phyloP scores from a whole-genome alignment of 1,140 invertebrate genomes.

The Penaeus chinensis region DNA sequence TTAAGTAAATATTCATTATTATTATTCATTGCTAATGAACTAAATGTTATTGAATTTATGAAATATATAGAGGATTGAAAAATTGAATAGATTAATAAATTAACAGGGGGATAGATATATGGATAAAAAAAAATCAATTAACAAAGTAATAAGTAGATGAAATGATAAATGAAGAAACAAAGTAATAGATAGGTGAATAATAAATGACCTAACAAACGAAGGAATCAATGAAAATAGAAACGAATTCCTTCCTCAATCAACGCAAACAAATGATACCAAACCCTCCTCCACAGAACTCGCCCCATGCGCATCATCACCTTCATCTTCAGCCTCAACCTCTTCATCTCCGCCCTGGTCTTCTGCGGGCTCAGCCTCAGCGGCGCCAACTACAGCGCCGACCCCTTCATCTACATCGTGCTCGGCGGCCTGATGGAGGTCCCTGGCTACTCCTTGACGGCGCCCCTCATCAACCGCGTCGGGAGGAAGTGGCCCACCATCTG shows the following conservation, averaged over 20 bases:
- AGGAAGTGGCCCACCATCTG: conserved; percentile 22
- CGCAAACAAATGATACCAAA: not conserved
- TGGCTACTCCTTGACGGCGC: conserved; percentile 41
- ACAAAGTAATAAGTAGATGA: no score
- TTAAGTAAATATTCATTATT: no score
- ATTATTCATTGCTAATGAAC: no score
- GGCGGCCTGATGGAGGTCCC: conserved; percentile 55
- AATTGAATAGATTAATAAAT: no score
- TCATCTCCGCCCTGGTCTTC: conserved; percentile 50
- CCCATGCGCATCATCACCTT: conserved; percentile 37
- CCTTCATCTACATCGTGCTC: conserved; percentile 58
- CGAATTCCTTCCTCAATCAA: not conserved
- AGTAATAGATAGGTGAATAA: no score
- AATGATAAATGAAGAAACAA: no score
- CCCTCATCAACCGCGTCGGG: conserved; percentile 46
- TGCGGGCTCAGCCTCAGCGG: conserved; percentile 53
- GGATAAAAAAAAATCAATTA: no score
- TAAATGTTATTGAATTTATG: no score
- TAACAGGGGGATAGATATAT: no score
- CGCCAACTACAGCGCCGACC: conserved; percentile 46
- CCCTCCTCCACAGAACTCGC: conserved; percentile 22
- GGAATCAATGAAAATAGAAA: not conserved
- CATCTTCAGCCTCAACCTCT: conserved; percentile 33
- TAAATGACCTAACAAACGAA: not conserved
- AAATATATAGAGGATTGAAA: no score